Percentiles rank a stretch among this genome's conserved stretches.
These are phyloP conservation scores for Lanius collurio DNA, from an alignment of 2,113 vertebrate genomes.

Conservation along the genomic window DNA sequence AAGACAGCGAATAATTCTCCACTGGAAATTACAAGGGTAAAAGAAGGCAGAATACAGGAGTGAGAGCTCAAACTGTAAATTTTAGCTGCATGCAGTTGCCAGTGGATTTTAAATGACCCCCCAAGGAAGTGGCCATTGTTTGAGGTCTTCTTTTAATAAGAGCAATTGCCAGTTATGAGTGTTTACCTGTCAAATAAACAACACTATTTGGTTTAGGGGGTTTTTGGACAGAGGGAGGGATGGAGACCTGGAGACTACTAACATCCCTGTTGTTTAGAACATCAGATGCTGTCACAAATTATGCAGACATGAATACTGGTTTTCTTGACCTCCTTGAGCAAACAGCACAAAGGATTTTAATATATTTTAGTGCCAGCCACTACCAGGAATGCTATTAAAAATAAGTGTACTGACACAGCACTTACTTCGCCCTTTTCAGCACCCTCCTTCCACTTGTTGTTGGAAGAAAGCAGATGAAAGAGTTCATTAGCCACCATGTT, in stretches of 20 bases:
- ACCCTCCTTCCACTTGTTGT: neutral
- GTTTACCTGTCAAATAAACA: neutral
- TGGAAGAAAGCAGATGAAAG: conserved; percentile 36
- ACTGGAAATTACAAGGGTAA: neutral
- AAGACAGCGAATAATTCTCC: neutral
- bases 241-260: neutral
- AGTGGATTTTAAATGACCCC: neutral
- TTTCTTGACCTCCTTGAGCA: neutral
- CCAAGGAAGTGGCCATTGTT: neutral
- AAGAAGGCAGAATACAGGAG: neutral
- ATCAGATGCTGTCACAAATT: neutral
- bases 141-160: neutral
- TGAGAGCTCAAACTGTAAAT: neutral
- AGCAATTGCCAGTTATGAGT: neutral
- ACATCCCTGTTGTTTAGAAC: neutral
- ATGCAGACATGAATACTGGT: neutral
- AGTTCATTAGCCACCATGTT: neutral
- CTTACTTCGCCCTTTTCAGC: conserved; percentile 2
- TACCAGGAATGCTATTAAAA: neutral
- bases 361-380: neutral
- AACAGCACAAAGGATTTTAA: neutral
- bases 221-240: neutral
- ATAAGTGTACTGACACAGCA: neutral
- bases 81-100: neutral
- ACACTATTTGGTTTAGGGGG: neutral